phyloP scores from a whole-genome alignment of 2,888 invertebrate species.

The Ligdia adustata region DNA sequence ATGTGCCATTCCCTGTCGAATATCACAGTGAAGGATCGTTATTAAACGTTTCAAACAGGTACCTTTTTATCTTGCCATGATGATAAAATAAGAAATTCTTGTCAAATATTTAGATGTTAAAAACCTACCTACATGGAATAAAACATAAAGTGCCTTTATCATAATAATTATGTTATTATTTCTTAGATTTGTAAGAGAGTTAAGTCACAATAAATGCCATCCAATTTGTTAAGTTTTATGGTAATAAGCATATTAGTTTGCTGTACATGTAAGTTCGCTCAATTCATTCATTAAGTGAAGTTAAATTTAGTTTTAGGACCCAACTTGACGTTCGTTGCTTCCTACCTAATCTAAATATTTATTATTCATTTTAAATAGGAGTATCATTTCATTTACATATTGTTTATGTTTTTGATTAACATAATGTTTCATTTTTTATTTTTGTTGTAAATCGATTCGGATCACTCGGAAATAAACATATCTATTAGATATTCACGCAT shows the following conservation, averaged over 20 bases:
- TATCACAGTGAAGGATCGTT: conserved; percentile 76
- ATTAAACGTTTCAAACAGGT: conserved; percentile 79
- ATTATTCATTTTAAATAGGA: conserved; percentile 33
- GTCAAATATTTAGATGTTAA: conserved; percentile 69
- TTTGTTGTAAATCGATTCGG: conserved; percentile 21
- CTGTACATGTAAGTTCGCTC: conserved; percentile 77
- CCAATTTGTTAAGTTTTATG: conserved; percentile 82
- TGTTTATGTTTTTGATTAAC: conserved; percentile 28
- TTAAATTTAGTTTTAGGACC: conserved; percentile 68
- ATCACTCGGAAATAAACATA: conserved; percentile 23
- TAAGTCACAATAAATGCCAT: conserved; percentile 84
- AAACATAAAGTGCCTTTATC: conserved; percentile 78
- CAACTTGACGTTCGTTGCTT: conserved; percentile 57
- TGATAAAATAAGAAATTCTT: conserved; percentile 81
- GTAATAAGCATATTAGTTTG: conserved; percentile 69
- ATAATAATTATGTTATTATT: conserved; percentile 73
- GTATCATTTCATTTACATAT: conserved; percentile 34
- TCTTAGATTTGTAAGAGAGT: conserved; percentile 74
- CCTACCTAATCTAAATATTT: conserved; percentile 38
- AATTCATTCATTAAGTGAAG: conserved; percentile 75
- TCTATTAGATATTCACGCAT: conserved; percentile 16
- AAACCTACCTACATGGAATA: conserved; percentile 68
- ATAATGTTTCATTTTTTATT: conserved; percentile 35
- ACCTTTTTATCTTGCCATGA: conserved; percentile 84
- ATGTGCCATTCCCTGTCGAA: conserved; percentile 81